Conservation (phyloP, 2,888 invertebrate genomes). For the Schizotus pectinicornis region DNA sequence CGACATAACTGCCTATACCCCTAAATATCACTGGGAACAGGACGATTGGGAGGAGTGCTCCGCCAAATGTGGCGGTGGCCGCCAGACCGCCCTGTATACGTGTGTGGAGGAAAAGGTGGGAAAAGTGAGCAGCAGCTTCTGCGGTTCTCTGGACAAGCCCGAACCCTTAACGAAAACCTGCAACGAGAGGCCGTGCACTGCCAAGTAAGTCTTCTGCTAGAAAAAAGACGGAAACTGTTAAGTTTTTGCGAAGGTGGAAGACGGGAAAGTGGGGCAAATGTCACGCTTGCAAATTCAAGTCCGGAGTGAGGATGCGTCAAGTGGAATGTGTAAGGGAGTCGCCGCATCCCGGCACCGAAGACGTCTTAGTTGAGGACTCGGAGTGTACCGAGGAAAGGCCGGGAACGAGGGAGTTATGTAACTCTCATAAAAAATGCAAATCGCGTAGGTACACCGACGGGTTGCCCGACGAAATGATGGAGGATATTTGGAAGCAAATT, state of each 20-base stretch:
- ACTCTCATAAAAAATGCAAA: constrained; percentile 50
- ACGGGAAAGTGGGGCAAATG: constrained; percentile 70
- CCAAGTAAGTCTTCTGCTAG: constrained; percentile 53
- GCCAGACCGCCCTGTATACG: constrained; percentile 60
- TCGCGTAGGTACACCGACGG: constrained; percentile 37
- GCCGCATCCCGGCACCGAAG: constrained; percentile 57
- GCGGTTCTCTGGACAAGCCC: constrained; percentile 57
- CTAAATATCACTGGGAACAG: constrained; percentile 68
- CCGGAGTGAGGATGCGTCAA: constrained; percentile 57
- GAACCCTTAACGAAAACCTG: constrained; percentile 57
- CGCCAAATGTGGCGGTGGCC: constrained; percentile 68
- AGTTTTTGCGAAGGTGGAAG: constrained; percentile 62
- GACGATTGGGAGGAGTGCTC: constrained; percentile 69
- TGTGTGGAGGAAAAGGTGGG: constrained; percentile 70
- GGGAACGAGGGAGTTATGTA: constrained; percentile 53
- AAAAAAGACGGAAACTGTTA: constrained; percentile 1
- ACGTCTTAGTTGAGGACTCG: constrained; percentile 55
- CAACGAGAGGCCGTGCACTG: constrained; percentile 60
- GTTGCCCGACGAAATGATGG: constrained; percentile 45
- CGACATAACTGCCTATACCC: constrained; percentile 60
- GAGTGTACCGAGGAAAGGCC: constrained; percentile 50
- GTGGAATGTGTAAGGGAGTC: constrained; percentile 61
- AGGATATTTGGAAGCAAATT: constrained; percentile 50
- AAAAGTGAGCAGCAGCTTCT: constrained; percentile 64
- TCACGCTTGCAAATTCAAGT: constrained; percentile 61